A percentile compares a stretch with the other conserved stretches of the same genome.
These are phyloP conservation scores for Channa maculata DNA, from an alignment of 2,113 vertebrate genomes.

Conservation along the genomic window DNA sequence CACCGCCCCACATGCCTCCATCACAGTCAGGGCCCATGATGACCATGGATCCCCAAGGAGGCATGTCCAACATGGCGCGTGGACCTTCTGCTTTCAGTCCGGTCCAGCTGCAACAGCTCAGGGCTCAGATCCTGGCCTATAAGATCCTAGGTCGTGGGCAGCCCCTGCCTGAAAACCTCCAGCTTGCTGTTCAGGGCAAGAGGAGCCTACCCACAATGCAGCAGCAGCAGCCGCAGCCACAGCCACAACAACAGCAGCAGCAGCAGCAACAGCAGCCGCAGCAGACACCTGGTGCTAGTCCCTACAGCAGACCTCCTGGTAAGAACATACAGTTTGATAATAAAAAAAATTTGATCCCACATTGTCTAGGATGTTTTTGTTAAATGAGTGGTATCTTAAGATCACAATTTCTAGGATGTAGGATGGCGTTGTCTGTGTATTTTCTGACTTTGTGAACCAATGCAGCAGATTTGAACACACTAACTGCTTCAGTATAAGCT, in stretches of 20 bases:
- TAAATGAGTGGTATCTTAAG: background rate
- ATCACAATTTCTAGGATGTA: background rate
- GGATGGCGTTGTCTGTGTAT: background rate
- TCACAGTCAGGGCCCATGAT: conserved; percentile 90
- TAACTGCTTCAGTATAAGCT: no score
- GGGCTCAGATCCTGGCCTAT: conserved; percentile 98
- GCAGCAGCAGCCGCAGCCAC: conserved; percentile 80
- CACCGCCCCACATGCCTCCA: conserved; percentile 93
- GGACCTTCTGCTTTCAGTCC: conserved; percentile 95
- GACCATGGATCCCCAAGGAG: conserved; percentile 89
- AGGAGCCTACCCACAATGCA: conserved; percentile 95
- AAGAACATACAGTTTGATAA: conserved; percentile 12
- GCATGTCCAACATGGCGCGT: conserved; percentile 79
- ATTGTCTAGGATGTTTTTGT: background rate
- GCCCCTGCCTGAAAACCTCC: conserved; percentile 95
- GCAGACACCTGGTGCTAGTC: conserved; percentile 74
- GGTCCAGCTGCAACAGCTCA: conserved; percentile 95
- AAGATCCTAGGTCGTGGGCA: conserved; percentile 97
- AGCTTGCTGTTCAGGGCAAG: conserved; percentile 97
- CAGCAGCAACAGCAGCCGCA: conserved; percentile 80
- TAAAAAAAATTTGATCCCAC: no score
- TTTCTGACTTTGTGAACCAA: no score
- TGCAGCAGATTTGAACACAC: no score
- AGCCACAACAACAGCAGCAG: conserved; percentile 49
- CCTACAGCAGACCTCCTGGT: conserved; percentile 92